phyloP scores from a whole-genome alignment of 2,113 vertebrate genomes.

The Pelvicachromis taeniatus region DNA sequence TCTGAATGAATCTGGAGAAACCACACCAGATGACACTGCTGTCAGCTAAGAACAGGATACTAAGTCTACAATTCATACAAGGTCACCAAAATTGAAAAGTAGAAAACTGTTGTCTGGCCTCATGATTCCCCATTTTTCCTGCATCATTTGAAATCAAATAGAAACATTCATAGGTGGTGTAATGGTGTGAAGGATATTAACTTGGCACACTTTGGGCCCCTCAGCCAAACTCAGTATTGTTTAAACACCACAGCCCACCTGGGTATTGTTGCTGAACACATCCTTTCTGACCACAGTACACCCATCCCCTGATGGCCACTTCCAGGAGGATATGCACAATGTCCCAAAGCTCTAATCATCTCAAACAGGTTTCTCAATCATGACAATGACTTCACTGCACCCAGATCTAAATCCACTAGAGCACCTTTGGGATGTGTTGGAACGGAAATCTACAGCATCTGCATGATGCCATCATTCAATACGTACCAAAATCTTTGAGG shows the following conservation, averaged over 20 bases:
- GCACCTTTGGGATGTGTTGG: no score
- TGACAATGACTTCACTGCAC: no score
- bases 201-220: neutral
- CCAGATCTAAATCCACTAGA: no score
- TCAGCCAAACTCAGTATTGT: neutral
- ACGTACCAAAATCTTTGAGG: no score
- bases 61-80: neutral
- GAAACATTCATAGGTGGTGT: neutral
- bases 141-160: neutral
- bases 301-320: no score
- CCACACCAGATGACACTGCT: neutral
- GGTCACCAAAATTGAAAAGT: neutral
- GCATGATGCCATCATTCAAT: no score
- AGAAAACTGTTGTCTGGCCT: neutral
- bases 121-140: neutral
- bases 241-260: neutral
- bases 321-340: no score
- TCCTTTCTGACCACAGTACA: no score
- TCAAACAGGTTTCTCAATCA: no score
- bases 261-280: neutral
- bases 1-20: neutral
- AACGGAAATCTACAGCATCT: no score
- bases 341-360: no score
- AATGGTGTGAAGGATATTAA: neutral
- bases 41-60: neutral